Evolutionary conservation across 1,140 invertebrate species (phyloP).

Genomic region (Lutraria rhynchaena): DNA sequence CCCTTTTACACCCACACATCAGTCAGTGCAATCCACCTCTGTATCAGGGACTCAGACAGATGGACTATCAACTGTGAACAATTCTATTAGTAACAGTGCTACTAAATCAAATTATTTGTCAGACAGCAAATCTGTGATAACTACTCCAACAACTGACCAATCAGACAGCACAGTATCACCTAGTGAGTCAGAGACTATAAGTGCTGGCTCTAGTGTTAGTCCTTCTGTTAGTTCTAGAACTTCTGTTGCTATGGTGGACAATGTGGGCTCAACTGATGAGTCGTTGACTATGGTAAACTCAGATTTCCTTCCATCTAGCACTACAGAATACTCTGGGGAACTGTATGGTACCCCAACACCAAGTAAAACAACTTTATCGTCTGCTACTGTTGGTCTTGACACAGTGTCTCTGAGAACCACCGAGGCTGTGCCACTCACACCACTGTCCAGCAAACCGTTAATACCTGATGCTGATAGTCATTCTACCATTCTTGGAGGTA

Average conservation of each 20-base stretch:
- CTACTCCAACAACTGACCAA: conserved; percentile 10
- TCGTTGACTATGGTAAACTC: not conserved
- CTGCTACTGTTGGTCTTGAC: not conserved
- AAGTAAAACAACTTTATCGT: conserved; percentile 19
- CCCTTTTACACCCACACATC: not conserved
- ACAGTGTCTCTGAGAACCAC: conserved; percentile 6
- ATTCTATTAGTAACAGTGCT: not conserved
- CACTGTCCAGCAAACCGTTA: conserved; percentile 16
- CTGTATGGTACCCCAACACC: not conserved
- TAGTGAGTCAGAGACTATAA: not conserved
- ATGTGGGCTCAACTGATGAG: not conserved
- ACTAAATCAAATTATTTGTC: not conserved
- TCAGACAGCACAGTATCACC: not conserved
- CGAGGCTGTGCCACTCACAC: conserved; percentile 8
- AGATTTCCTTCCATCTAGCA: not conserved
- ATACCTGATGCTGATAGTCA: conserved; percentile 1
- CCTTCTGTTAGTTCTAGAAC: not conserved
- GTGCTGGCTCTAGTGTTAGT: not conserved
- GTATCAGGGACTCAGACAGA: conserved; percentile 20
- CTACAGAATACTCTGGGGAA: not conserved
- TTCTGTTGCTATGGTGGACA: not conserved
- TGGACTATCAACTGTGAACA: not conserved
- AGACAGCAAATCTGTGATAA: not conserved
- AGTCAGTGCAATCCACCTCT: not conserved
- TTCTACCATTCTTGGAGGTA: conserved; percentile 53